A percentile compares a stretch with the other conserved stretches of the same genome.
Conservation (phyloP, 2,888 invertebrate species). For the Parnassius glacialis region DNA sequence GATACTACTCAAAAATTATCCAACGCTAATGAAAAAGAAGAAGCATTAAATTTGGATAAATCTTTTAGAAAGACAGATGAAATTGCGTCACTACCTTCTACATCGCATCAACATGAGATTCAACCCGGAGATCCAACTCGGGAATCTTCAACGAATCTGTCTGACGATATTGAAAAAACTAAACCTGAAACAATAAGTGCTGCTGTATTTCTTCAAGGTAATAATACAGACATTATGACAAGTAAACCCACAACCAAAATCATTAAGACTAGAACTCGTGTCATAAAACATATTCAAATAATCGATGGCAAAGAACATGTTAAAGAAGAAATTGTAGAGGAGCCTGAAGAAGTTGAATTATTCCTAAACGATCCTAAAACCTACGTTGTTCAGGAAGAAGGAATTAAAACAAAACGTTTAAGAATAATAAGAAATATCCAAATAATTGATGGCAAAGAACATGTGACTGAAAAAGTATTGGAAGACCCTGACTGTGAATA, state of each 20-base stretch:
- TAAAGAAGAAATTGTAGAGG: slow-evolving; percentile 91
- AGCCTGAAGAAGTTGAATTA: slow-evolving; percentile 89
- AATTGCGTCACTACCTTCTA: not conserved
- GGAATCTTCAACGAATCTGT: not conserved
- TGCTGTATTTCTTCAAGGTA: not conserved
- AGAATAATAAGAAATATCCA: slow-evolving; percentile 86
- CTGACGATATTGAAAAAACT: not conserved
- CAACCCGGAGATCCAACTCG: not conserved
- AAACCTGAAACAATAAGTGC: not conserved
- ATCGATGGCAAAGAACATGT: slow-evolving; percentile 91
- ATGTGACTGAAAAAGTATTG: slow-evolving; percentile 87
- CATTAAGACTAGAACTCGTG: slow-evolving; percentile 81
- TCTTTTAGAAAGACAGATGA: not conserved
- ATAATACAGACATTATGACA: slow-evolving; percentile 10
- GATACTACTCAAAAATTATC: too few relatives aligned
- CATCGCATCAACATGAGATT: not conserved
- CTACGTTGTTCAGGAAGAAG: slow-evolving; percentile 43
- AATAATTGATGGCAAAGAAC: slow-evolving; percentile 89
- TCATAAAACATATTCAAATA: slow-evolving; percentile 87
- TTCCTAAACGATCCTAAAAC: slow-evolving; percentile 36
- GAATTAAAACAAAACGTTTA: slow-evolving; percentile 54
- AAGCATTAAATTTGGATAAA: not conserved
- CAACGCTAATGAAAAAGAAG: too few relatives aligned
- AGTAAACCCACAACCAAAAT: slow-evolving; percentile 45
- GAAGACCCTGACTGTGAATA: slow-evolving; percentile 84